phyloP scores from a whole-genome alignment of 2,113 vertebrate species.

The Seriola dumerili region DNA sequence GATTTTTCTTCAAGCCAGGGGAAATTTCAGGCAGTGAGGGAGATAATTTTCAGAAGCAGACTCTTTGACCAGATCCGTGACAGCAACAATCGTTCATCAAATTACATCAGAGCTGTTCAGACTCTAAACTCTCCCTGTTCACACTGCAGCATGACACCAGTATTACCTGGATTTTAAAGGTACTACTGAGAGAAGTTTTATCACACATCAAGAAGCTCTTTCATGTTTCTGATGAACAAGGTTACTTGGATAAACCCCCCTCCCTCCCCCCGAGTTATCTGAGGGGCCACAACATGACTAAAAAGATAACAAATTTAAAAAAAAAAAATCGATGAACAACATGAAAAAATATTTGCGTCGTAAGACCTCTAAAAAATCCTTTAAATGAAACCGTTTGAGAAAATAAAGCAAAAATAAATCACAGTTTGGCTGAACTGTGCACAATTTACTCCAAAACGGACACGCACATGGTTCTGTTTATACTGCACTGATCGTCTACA shows the following conservation, averaged over 20 bases:
- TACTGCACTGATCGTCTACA: background rate
- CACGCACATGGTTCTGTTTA: background rate
- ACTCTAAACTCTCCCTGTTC: no score
- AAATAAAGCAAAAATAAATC: background rate
- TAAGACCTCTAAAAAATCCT: background rate
- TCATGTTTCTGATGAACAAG: no score
- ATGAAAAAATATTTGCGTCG: background rate
- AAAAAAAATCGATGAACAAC: background rate
- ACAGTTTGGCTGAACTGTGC: background rate
- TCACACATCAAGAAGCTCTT: no score
- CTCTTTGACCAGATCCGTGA: background rate
- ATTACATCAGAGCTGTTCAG: background rate
- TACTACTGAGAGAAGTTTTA: no score
- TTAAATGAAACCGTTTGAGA: background rate
- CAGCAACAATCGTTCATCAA: background rate
- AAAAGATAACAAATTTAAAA: background rate
- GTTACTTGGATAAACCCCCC: no score
- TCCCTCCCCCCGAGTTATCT: background rate
- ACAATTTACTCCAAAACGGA: background rate
- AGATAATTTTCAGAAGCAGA: constrained; percentile 2
- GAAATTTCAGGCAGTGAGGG: background rate
- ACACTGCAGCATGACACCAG: background rate
- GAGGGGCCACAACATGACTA: background rate
- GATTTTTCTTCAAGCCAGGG: constrained; percentile 3
- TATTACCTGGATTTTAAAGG: background rate